These are phyloP conservation scores for Luscinia luscinia DNA, from an alignment of 2,797 vertebrate genomes.

Conservation along the genomic window DNA sequence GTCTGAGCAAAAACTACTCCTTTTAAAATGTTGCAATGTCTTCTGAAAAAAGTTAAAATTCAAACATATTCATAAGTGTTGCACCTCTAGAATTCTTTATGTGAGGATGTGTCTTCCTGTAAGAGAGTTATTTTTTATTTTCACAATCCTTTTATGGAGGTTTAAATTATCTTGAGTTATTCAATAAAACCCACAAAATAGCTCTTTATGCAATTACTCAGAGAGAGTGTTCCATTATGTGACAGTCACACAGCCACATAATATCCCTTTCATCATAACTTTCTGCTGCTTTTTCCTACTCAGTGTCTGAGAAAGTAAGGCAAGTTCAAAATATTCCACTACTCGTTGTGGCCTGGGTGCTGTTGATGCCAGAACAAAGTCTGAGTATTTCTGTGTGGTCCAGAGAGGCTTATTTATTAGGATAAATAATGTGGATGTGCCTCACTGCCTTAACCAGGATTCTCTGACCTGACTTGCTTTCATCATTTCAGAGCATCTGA, in stretches of 20 bases:
- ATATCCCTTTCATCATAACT: constrained; percentile 29
- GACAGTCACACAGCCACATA: constrained; percentile 7
- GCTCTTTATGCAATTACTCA: constrained; percentile 47
- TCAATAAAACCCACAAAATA: constrained; percentile 56
- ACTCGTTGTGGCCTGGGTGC: neutral
- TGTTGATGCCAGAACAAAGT: neutral
- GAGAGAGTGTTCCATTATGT: constrained; percentile 50
- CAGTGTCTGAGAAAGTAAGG: neutral
- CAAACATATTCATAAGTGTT: neutral
- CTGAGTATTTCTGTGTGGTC: neutral
- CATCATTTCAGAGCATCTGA: neutral
- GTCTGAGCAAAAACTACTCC: neutral
- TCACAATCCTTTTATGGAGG: neutral
- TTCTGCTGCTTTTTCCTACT: constrained; percentile 13
- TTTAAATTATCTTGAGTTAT: constrained; percentile 51
- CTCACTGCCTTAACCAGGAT: accelerated
- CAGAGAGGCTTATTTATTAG: neutral
- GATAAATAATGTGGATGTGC: neutral
- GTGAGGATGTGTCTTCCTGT: neutral
- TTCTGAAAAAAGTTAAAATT: constrained; percentile 38
- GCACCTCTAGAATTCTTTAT: neutral
- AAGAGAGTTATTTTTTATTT: constrained; percentile 34
- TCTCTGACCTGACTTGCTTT: neutral
- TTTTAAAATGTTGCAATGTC: neutral
- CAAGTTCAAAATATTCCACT: neutral